phyloP scores from a whole-genome alignment of 2,113 vertebrate species.

The Tragelaphus strepsiceros region DNA sequence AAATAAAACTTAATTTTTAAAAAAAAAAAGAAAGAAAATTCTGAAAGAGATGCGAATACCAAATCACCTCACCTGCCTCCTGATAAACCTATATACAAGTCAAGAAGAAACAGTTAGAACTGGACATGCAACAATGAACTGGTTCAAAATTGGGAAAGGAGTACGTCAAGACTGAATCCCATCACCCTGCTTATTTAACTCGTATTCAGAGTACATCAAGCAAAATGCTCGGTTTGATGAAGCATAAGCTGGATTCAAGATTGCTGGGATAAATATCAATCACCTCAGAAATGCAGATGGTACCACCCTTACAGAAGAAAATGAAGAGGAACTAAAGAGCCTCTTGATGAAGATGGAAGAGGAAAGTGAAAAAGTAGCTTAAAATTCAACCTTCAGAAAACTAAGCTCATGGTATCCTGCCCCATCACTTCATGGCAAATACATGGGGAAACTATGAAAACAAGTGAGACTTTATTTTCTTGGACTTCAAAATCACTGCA shows the following conservation, averaged over 20 bases:
- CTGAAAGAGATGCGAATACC: not conserved
- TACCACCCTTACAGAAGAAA: not conserved
- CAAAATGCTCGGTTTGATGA: not conserved
- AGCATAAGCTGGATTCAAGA: not conserved
- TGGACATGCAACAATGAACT: not conserved
- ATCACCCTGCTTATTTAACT: not conserved
- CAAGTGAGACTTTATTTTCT: not conserved
- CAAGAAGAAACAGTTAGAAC: not conserved
- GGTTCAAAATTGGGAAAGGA: not conserved
- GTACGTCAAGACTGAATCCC: not conserved
- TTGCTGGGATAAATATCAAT: not conserved
- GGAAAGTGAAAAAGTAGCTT: not conserved
- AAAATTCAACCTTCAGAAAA: not conserved
- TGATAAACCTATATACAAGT: not conserved
- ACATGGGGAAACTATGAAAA: not conserved
- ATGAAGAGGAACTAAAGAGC: not conserved
- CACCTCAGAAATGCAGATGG: not conserved
- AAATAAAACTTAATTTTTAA: too few relatives aligned
- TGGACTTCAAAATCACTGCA: not conserved
- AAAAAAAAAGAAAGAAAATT: not conserved
- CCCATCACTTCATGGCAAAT: not conserved
- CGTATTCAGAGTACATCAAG: rapidly evolving
- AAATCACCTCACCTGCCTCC: not conserved
- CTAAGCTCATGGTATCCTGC: not conserved
- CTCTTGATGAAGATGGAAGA: not conserved